Conservation (phyloP, 2,113 vertebrate species). For the Lophotis ruficrista region DNA sequence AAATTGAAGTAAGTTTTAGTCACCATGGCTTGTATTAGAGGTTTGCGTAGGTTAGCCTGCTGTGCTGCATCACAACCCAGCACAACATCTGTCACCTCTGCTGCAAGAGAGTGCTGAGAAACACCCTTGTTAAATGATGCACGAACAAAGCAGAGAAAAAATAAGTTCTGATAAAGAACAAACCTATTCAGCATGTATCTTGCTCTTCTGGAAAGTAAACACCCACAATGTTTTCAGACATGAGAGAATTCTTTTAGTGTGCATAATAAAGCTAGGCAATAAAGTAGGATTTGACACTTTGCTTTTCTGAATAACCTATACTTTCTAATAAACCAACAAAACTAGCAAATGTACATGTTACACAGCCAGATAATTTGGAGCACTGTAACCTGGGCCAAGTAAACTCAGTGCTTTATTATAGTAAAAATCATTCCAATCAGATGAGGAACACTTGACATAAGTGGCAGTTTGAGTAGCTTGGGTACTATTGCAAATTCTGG, state of each 20-base stretch:
- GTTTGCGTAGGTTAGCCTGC: slow-evolving; percentile 18
- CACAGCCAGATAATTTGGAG: background rate
- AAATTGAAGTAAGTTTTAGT: slow-evolving; percentile 65
- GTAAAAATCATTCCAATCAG: background rate
- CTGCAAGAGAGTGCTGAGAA: background rate
- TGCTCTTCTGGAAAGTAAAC: background rate
- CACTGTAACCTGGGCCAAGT: background rate
- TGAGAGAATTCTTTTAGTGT: background rate
- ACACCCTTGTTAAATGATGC: background rate
- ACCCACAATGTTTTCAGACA: background rate
- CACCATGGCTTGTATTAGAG: background rate
- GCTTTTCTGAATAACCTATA: background rate
- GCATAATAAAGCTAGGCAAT: background rate
- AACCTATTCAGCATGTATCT: background rate
- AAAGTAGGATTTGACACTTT: background rate
- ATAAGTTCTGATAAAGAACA: background rate
- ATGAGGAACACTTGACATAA: background rate
- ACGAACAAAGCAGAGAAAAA: background rate
- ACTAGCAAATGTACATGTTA: background rate
- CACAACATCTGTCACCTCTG: background rate
- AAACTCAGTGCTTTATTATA: background rate
- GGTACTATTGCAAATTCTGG: background rate
- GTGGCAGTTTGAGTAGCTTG: background rate
- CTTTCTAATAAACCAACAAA: background rate
- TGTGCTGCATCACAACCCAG: background rate